Base-by-base conservation (phyloP, 2,113 vertebrate genomes). In the Seriola quinqueradiata region DNA sequence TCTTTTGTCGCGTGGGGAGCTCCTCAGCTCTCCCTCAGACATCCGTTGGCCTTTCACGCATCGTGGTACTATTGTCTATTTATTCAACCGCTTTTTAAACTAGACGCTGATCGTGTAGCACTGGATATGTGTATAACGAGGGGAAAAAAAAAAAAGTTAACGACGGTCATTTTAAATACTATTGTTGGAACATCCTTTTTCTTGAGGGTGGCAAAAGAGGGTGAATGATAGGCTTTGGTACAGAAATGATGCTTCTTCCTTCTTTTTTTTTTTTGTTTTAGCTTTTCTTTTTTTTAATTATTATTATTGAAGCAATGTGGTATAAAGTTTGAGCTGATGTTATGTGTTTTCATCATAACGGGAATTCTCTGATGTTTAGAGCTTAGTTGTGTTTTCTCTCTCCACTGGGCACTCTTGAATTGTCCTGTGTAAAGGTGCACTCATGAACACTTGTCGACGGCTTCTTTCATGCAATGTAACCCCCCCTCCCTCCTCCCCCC, bases 401-500 rank as follows among this genome's bases (percentile, higher is more conserved):
- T 94, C 93, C 96, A 94, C 95, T 91, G 93, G 95, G 95, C 96
- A 93, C 87, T 87, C 92, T 92, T 92, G 55, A 81, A 83, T 54
- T 92, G 94, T 95, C 91, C 92, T 92, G 88, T 96, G 90, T 70
- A 81, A 90, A 85, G 94, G 94, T 93, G 95, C 95, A 95, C 96
- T 96, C 94, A 93, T 79, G 59, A 93, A 94, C 95, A 95, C 92
- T 87, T 95, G 94, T 92, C 90, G 85, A 88, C 91, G 76, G 93
- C 92, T 93, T 96, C 91, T 89, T 84, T 95, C 95, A 92, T 94
- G 93, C 93, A 94, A 90, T 93, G 94, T 96, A 95, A 90, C 87
- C 82, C 89, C 80, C 73, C 21, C 14, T 10, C 58, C 71, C 65
- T 16, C 81, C 52, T 32, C 57, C 72, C 23, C 10, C 48, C 19